These are phyloP conservation scores for Dione vanillae DNA, from an alignment of 2,888 invertebrate species.

Conservation along the genomic window DNA sequence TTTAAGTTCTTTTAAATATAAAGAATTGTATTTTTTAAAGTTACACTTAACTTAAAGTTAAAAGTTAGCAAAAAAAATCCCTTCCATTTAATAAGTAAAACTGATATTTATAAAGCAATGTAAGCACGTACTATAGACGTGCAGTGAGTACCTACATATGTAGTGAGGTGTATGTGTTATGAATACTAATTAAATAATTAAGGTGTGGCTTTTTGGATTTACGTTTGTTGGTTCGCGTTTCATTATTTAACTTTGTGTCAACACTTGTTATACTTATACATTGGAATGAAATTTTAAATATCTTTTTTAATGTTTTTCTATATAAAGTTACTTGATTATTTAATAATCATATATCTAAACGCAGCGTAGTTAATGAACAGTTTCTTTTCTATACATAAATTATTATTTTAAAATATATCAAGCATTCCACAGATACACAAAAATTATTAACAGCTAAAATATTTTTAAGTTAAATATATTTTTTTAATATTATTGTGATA, in stretches of 20 bases:
- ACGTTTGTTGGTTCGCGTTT: conserved; percentile 51
- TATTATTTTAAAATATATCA: too few relatives aligned
- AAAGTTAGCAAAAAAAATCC: too few relatives aligned
- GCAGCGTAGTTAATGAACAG: too few relatives aligned
- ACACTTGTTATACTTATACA: neutral
- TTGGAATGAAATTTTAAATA: neutral
- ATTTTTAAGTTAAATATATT: neutral
- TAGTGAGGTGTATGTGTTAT: conserved; percentile 60
- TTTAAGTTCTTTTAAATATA: too few relatives aligned
- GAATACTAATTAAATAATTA: conserved; percentile 69
- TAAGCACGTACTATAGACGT: conserved; percentile 68
- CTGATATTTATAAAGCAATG: conserved; percentile 50
- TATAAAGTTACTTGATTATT: neutral
- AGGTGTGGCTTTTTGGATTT: conserved; percentile 65
- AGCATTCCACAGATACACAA: too few relatives aligned
- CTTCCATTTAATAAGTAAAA: neutral
- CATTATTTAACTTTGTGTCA: neutral
- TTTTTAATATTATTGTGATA: too few relatives aligned
- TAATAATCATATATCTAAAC: too few relatives aligned
- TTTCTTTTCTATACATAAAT: too few relatives aligned
- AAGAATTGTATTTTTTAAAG: too few relatives aligned
- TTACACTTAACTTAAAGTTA: too few relatives aligned
- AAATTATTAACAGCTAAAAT: neutral
- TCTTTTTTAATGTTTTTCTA: neutral
- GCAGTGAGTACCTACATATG: conserved; percentile 72